Percentiles rank a stretch among this genome's conserved stretches.
Evolutionary conservation across 2,113 vertebrate genomes (phyloP).

Genomic region (Sinocyclocheilus grahami): DNA sequence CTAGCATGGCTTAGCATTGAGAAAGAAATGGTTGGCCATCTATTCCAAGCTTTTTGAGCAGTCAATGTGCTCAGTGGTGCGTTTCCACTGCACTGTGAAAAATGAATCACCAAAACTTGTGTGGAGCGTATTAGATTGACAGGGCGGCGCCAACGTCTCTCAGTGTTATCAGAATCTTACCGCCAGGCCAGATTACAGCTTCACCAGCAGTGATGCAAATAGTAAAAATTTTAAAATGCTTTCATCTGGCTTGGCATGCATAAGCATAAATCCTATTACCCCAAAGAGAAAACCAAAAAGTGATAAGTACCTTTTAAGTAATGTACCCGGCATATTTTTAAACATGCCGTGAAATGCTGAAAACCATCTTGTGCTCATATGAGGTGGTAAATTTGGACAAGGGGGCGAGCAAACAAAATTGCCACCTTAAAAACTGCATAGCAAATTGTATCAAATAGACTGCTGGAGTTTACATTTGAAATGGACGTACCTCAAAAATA

Average conservation of each 20-base stretch:
- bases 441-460: neutral
- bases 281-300: conserved; percentile 8
- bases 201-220: neutral
- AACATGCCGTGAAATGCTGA: neutral
- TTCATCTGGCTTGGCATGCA: conserved; percentile 24
- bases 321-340: neutral
- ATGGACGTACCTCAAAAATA: neutral
- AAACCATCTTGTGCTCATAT: neutral
- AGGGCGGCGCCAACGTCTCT: neutral
- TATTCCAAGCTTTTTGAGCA: neutral
- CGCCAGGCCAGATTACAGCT: neutral
- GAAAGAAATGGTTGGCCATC: conserved; percentile 22
- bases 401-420: neutral
- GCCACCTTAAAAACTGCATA: conserved; percentile 31
- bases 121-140: conserved; percentile 9
- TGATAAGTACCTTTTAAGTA: conserved; percentile 9
- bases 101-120: conserved; percentile 21
- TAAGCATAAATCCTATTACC: neutral
- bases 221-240: conserved; percentile 24
- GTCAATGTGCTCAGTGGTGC: neutral
- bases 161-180: neutral
- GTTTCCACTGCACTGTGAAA: conserved; percentile 13
- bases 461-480: neutral
- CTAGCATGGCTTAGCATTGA: conserved; percentile 15
- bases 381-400: conserved; percentile 7